Base-by-base conservation (phyloP, 2,888 invertebrate species). In the Autographa pulchrina region DNA sequence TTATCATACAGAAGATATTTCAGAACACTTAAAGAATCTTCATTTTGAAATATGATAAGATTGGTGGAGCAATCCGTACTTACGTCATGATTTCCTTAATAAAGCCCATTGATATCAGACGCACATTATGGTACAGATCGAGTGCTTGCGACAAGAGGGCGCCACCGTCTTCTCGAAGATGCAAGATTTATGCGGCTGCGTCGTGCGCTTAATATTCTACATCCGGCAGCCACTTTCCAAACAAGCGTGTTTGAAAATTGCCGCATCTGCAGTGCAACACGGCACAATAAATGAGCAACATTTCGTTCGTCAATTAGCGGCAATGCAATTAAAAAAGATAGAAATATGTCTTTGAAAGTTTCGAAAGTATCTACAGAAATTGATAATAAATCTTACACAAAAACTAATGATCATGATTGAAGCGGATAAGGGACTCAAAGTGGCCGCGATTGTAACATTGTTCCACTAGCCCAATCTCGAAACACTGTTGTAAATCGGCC, bases 191-290 rank as follows among this genome's bases (percentile, higher is more conserved):
- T 91, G 90, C 89, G 87, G 84, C 82, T 82, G 88, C 85, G 82
- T 87, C 86, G 87, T 84, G 84, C 84, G 83, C 86, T 85, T 88
- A 90, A 90, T 90, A 88, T 88, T 86, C 84, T 77, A 86, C 90
- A 90, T 92, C 92, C 92, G 91, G 88, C 87, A 87, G 86, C 84
- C 87, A 88, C 91, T 92, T 91, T 92, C 91, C 87, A 89, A 87
- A 86, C 84, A 84, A 86, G 81, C 85, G 84, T 87, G 90, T 91
- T 91, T 90, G 88, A 89, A 86, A 88, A 88, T 86, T 84, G 87
- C 89, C 90, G 88, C 91, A 86, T 88, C 89, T 90, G 82, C 81
- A 80, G 70, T 65, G 65, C 68, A 78, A 63, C 81, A 77, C 61
- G 77, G 78, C 63, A 78, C 76, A 73, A 75, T 80, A 77, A 80